These are phyloP conservation scores for Arrhopalites spinosus DNA, from an alignment of 2,888 invertebrate species.

Conservation along the genomic window DNA sequence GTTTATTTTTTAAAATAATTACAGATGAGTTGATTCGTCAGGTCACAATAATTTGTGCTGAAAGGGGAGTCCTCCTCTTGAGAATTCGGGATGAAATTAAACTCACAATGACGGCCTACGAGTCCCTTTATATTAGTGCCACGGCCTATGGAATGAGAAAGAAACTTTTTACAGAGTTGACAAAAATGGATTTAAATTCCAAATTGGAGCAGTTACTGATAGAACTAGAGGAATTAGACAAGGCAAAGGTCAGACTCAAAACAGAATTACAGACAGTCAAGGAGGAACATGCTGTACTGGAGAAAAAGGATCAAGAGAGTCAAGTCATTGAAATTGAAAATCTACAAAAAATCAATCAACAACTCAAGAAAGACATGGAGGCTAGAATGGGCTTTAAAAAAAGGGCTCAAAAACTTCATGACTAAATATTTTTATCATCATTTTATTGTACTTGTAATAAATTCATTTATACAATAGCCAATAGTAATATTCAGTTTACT, in stretches of 20 bases:
- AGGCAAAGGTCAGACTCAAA: background rate
- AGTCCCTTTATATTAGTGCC: conserved; percentile 30
- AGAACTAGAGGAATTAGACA: background rate
- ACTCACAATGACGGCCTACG: conserved; percentile 20
- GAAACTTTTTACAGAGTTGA: background rate
- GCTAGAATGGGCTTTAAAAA: conserved; percentile 14
- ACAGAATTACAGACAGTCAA: background rate
- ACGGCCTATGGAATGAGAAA: conserved; percentile 26
- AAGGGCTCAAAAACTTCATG: background rate
- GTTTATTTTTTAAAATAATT: background rate
- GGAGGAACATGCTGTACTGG: background rate
- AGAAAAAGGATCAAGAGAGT: background rate
- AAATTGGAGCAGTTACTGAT: background rate
- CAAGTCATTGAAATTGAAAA: background rate
- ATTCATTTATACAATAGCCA: too few relatives aligned
- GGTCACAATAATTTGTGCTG: conserved; percentile 24
- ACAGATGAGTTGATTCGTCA: conserved; percentile 31
- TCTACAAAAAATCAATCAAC: conserved; percentile 15
- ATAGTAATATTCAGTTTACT: too few relatives aligned
- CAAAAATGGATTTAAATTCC: background rate
- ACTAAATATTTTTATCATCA: background rate
- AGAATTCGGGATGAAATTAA: conserved; percentile 23
- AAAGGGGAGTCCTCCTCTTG: conserved; percentile 19
- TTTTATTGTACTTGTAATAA: too few relatives aligned
- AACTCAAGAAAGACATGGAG: conserved; percentile 22